phyloP scores from a whole-genome alignment of 2,888 invertebrate genomes.

The Polydrusus tereticollis region DNA sequence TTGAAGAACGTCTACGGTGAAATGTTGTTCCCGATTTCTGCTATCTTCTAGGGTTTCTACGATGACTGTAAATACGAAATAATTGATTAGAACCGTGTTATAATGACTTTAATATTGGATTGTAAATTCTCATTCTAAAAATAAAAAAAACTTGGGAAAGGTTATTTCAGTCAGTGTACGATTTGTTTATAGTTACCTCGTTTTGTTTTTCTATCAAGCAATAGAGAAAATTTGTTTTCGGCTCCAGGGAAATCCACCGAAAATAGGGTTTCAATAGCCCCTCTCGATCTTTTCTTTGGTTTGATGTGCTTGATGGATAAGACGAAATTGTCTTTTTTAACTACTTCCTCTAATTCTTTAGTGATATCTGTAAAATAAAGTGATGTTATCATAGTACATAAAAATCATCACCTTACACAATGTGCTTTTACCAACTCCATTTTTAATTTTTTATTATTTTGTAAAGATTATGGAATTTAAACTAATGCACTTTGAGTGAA shows the following conservation, averaged over 20 bases:
- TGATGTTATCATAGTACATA: neutral
- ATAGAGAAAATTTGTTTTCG: constrained; percentile 70
- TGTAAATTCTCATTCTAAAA: too few species aligned
- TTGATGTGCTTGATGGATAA: constrained; percentile 70
- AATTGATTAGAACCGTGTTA: neutral
- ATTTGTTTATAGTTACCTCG: constrained; percentile 69
- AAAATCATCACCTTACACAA: too few species aligned
- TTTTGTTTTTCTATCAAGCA: constrained; percentile 71
- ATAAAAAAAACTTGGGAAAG: too few species aligned
- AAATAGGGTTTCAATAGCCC: constrained; percentile 70
- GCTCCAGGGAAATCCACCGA: constrained; percentile 70
- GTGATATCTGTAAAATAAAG: constrained; percentile 66
- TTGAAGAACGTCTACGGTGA: constrained; percentile 72
- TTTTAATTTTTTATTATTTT: too few species aligned
- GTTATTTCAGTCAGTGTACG: too few species aligned
- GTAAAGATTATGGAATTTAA: too few species aligned
- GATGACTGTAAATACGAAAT: constrained; percentile 69
- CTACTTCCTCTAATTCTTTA: constrained; percentile 68
- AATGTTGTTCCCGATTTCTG: constrained; percentile 72
- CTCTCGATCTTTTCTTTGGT: constrained; percentile 66
- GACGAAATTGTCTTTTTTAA: constrained; percentile 70
- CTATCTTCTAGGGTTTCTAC: constrained; percentile 75
- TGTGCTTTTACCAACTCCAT: too few species aligned
- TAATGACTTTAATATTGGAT: too few species aligned
- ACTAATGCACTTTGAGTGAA: too few species aligned